Base-by-base conservation (phyloP, 2,888 invertebrate species). In the Xestia c-nigrum region DNA sequence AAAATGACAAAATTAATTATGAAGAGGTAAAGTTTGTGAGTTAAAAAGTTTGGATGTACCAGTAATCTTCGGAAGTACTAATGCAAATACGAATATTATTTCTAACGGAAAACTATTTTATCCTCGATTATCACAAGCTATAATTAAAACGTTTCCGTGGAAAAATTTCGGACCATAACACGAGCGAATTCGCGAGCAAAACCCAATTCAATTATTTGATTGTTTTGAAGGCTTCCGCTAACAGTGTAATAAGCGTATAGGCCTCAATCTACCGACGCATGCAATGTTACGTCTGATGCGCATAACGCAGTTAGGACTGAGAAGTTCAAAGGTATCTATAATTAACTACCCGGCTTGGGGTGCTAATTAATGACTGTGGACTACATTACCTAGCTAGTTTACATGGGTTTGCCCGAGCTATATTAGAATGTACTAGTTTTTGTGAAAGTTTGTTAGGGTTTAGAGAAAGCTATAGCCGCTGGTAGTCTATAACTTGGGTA, bases 261-360 rank as follows among this genome's bases (percentile, higher is more conserved):
- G 38, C 19, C 6, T 59, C 1, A n/a, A 47, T n/a, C 52, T 46
- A 81, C 1, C 6, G 40, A 81, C 66, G 67, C 79, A 75, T 46
- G 14, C 47, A 46, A 57, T 21, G 43, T 43, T 38, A 74, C 21
- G 5, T 24, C 14, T 46, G 50, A 46, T 75, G 55, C 76, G 67
- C 0, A 50, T 64, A 68, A 50, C 14, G n/a, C 38, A 67, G 61
- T 74, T 64, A 57, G 24, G 66, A 74, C 66, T 80, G 74, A 83
- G 50, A n/a, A 16, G 68, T 65, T 75, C 73, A 66, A 75, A 85
- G 75, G 55, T 72, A 6, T 57, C 46, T 84, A 85, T 78, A 71
- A 64, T 65, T 85, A 82, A 19, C 67, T 66, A 63, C 64, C 72
- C 72, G 19, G 24, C 50, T 21, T n/a, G 19, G 72, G 50, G 68